Evolutionary conservation across 2,888 invertebrate genomes (phyloP), one percentile per base, ranked within the genome.

Genomic region (Rhagium mordax): DNA sequence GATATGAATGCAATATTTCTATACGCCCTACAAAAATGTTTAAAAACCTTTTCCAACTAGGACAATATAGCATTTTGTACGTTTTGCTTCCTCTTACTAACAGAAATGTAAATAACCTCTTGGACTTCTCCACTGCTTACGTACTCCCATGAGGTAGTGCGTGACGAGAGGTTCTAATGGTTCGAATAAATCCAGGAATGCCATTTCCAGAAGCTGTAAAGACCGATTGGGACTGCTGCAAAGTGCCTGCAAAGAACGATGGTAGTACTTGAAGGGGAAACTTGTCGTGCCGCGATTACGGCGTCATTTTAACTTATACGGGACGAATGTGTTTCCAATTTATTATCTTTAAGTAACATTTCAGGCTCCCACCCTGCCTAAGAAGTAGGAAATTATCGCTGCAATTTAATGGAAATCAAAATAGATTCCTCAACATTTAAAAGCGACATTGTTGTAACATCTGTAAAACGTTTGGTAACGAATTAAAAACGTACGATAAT

Each of bases 201-300:
- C 79, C 79, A 68, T 78, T 78, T 79, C 71, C 62, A 79, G 79
- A 77, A 74, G 74, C 68, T 62, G 70, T 70, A 70, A 74, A 71
- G 72, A 72, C 74, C 72, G 75, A 76, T 79, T 70, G 70, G 77
- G 70, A 73, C 27, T 53, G 67, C 59, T 55, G 41, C 47, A 10
- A 64, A 57, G 72, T 60, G 68, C 47, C 33, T 79, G 76, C 77
- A 73, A 18, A 65, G 79, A 79, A 77, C 68, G 73, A 70, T 70
- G 57, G 29, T 59, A 33, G 20, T 33, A 33, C 60, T 66, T 51
- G 60, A 74, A 60, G 72, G 74, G 65, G 53, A 48, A 64, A 61
- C 69, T 71, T 62, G 74, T 67, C 41, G 59, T 49, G 47, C n/a
- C 55, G 48, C 55, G 20, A 13, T 59, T 68, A 29, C 48, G n/a